phyloP scores from a whole-genome alignment of 2,797 vertebrate species.

The Sebastes flavidus region DNA sequence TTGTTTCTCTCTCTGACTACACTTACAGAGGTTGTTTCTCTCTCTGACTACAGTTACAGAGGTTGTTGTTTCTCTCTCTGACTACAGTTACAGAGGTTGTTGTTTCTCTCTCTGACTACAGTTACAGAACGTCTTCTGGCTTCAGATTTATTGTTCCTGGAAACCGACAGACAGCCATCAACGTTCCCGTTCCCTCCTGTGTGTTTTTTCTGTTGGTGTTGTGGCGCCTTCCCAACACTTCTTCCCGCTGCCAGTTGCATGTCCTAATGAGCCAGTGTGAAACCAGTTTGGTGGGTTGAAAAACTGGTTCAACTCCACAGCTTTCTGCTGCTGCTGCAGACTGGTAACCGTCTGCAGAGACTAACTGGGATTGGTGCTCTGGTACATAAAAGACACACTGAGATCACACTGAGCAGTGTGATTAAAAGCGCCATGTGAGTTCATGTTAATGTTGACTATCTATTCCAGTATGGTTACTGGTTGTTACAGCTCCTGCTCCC shows the following conservation, averaged over 20 bases:
- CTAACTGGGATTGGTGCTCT: neutral
- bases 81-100: no score
- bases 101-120: neutral
- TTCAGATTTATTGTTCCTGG: neutral
- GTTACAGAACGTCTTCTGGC: neutral
- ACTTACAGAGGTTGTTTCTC: no score
- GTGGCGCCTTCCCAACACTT: conserved; percentile 5
- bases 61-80: no score
- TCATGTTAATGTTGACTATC: neutral
- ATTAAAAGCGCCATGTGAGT: no score
- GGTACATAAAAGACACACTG: neutral
- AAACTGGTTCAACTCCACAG: neutral
- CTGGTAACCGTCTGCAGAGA: neutral
- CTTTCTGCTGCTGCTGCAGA: conserved; percentile 15
- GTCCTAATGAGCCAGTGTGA: neutral
- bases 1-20: no score
- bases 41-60: no score
- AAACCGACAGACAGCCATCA: neutral
- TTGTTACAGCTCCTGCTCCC: neutral
- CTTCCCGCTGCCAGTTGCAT: neutral
- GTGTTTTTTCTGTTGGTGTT: neutral
- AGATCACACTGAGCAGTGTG: no score
- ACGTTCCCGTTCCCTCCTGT: neutral
- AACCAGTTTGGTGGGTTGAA: conserved; percentile 46
- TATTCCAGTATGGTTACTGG: neutral